A percentile compares a stretch with the other conserved stretches of the same genome.
phyloP scores from a whole-genome alignment of 2,113 vertebrate species.

The Mellivora capensis region DNA sequence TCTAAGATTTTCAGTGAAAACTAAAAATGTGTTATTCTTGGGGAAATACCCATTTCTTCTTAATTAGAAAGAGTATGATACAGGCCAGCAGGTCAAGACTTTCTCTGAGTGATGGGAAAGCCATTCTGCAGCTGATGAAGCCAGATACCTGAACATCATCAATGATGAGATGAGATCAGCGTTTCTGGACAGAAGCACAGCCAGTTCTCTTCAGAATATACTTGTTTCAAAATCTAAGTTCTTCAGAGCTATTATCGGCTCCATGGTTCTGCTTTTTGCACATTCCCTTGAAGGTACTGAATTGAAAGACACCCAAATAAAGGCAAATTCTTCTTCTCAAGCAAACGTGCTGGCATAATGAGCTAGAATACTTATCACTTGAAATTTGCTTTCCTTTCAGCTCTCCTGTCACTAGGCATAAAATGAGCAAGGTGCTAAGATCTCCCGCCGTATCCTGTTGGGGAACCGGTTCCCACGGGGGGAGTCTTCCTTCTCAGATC shows the following conservation, averaged over 20 bases:
- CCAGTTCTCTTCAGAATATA: not conserved
- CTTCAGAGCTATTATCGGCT: not conserved
- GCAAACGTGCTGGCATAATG: not conserved
- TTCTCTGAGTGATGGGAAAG: not conserved
- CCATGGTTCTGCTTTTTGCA: not conserved
- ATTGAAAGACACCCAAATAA: not conserved
- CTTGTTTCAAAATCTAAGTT: not conserved
- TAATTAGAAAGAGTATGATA: not conserved
- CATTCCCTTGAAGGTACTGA: not conserved
- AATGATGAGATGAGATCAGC: not conserved
- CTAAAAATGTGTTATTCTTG: not conserved
- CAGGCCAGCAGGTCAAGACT: not conserved
- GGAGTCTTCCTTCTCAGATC: conserved; percentile 44
- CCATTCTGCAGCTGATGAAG: not conserved
- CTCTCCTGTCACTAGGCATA: conserved; percentile 60
- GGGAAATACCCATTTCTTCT: not conserved
- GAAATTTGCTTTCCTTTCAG: conserved; percentile 76
- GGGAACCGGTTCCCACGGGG: conserved; percentile 60
- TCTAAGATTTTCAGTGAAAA: not conserved
- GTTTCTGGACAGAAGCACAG: not conserved
- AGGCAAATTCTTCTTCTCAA: conserved; percentile 8
- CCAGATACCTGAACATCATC: not conserved
- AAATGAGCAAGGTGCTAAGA: conserved; percentile 67
- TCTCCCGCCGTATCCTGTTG: conserved; percentile 71
- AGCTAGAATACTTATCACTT: conserved; percentile 62